Evolutionary conservation across 2,797 vertebrate genomes (phyloP), one percentile per base, ranked within the genome.

Genomic region (Sylvilagus floridanus): DNA sequence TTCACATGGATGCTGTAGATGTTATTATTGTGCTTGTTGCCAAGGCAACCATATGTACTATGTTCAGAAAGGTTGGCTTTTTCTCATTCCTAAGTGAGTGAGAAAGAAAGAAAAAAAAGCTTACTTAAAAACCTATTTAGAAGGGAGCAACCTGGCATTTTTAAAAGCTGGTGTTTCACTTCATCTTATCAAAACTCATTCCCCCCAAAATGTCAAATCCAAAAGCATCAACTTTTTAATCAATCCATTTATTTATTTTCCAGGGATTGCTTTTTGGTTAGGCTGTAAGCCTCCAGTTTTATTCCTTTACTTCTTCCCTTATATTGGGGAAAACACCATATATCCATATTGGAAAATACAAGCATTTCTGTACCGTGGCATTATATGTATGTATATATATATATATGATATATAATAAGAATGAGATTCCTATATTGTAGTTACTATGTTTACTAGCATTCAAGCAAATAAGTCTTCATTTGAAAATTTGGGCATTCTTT

Each of bases 1-100:
- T 88, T 98, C 95, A 96, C 90, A 69, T 81, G 81, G 91, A 97
- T 97, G 92, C 84, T 1, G 0, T 88, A 78, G 83, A 81, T 97
- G 89, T 95, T 98, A 88, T 95, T 93, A 93, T 96, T 97, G 91
- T 92, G 62, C 42, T 93, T 82, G 97, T 98, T 98, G 91, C 97
- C 50, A 69, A 95, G 97, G 97, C 82, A 98, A 98, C 94, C 73
- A 93, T 96, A 96, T 82, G 76, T 92, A 95, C 47, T 69, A 26
- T 96, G 32, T 91, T 97, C 7, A 7, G 68, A 94, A 96, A 91
- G 21, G 84, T 88, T 96, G 87, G 77, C n/a, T 91, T 94, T 94
- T 57, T 78, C 63, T 77, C 76, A 47, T 47, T 78, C 28, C 32
- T 79, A 77, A 73, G 62, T 87, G 8, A 92, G 47, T 76, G 65